Evolutionary conservation across 2,797 vertebrate genomes (phyloP), one percentile per base, ranked within the genome.

Genomic region (Gila robusta): DNA sequence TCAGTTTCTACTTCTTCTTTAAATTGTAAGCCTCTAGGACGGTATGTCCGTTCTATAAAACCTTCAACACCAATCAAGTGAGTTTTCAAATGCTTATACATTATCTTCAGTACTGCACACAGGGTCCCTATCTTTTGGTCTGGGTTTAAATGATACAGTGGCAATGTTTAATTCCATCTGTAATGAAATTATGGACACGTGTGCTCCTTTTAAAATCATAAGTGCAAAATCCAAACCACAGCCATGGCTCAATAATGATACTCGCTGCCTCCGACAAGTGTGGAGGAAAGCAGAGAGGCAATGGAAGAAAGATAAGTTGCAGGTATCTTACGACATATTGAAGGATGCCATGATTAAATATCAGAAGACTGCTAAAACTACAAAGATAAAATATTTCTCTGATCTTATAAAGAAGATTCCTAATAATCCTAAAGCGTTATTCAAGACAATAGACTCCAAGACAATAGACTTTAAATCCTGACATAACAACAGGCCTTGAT

Each of bases 381-480:
- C 54, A 59, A 59, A 59, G 56, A n/a, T 8, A 59, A n/a, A n/a
- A n/a, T 59, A 59, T 59, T 59, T 59, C 9, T 59, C 66, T 67
- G 3, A 67, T 35, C 32, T 69, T 0, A 37, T 21, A 19, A 69
- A 9, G 4, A 35, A 35, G 66, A 37, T 5, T 5, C 17, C 19
- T 21, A 21, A 37, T 37, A 37, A 69, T 4, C 32, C 8, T 4
- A 5, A 69, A 69, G 66, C 1, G 1, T 11, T 21, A 37, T 67
- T 67, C 0, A 67, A 69, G 19, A 69, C 66, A 21, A 37, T 10
- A 10, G 66, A 37, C 21, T 37, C 6, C n/a, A n/a, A n/a, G n/a
- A n/a, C n/a, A n/a, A n/a, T n/a, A n/a, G n/a, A n/a, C 35, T 67
- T 67, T 21, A 69, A 69, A 69, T 10, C 35, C 67, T 70, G 67